phyloP scores from a whole-genome alignment of 2,888 invertebrate genomes.

The Sesamia inferens region DNA sequence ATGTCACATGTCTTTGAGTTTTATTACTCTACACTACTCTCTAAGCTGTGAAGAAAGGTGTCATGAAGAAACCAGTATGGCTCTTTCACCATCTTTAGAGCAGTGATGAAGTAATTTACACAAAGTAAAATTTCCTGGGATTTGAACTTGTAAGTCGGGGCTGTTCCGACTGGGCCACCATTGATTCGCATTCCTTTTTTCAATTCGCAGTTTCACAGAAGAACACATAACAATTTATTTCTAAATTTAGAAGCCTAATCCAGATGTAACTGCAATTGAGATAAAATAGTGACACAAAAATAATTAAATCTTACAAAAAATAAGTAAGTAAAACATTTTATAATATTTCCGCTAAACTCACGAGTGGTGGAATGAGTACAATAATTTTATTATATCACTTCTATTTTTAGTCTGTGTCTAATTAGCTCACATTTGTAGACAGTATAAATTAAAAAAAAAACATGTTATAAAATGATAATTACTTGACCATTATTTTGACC shows the following conservation, averaged over 20 bases:
- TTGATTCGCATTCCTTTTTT: not conserved
- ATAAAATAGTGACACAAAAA: not conserved
- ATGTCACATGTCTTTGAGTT: too few relatives aligned
- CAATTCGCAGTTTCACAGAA: not conserved
- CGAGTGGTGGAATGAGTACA: not conserved
- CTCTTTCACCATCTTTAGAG: too few relatives aligned
- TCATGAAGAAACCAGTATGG: too few relatives aligned
- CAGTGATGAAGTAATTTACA: not conserved
- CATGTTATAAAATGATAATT: slow-evolving; percentile 37
- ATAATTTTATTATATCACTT: not conserved
- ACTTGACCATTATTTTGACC: slow-evolving; percentile 28
- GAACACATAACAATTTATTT: not conserved
- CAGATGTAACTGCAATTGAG: not conserved
- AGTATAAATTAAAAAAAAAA: not conserved
- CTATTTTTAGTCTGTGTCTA: slow-evolving; percentile 6
- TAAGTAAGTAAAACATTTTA: not conserved
- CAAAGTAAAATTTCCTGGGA: not conserved
- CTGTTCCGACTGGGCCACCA: too few relatives aligned
- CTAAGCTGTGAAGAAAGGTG: too few relatives aligned
- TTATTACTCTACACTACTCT: too few relatives aligned
- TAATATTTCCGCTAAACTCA: not conserved
- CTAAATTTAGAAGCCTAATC: not conserved
- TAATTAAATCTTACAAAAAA: not conserved
- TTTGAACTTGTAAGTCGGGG: not conserved
- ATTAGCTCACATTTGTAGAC: slow-evolving; percentile 28